A percentile compares a stretch with the other conserved stretches of the same genome.
These are phyloP conservation scores for Pan paniscus DNA, from an alignment of 2,113 vertebrate species.

Conservation along the genomic window DNA sequence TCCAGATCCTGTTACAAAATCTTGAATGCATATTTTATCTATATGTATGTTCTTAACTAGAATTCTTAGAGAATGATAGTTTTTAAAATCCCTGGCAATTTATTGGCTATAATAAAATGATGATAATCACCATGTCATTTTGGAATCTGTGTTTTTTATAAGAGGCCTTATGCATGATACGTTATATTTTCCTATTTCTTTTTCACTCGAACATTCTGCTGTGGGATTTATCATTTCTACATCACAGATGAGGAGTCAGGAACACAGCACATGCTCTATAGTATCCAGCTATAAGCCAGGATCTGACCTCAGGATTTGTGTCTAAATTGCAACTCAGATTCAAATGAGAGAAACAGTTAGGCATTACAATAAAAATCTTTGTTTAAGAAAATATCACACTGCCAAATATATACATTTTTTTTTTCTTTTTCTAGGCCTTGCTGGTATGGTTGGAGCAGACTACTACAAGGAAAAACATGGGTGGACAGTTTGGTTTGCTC, in stretches of 20 bases:
- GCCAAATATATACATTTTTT: too few species aligned
- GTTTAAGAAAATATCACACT: not conserved
- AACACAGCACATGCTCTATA: not conserved
- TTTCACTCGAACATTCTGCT: not conserved
- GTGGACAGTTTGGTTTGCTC: not conserved
- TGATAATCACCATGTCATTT: too few species aligned
- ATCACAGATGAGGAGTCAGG: not conserved
- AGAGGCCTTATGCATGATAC: not conserved
- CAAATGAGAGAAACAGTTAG: not conserved
- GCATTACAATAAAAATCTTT: not conserved
- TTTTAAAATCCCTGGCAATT: not conserved
- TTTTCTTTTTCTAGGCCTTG: not conserved
- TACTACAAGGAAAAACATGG: not conserved
- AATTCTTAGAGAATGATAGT: not conserved
- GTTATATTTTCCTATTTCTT: not conserved
- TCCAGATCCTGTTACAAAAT: not conserved
- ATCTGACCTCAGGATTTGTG: not conserved
- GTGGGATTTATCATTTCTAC: not conserved
- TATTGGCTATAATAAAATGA: not conserved
- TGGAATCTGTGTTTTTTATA: not conserved
- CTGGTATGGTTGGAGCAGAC: rapidly evolving
- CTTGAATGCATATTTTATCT: not conserved
- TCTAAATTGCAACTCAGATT: not conserved
- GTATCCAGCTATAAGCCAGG: not conserved
- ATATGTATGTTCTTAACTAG: not conserved